Evolutionary conservation across 2,888 invertebrate species (phyloP).

Genomic region (Melinaea marsaeus): DNA sequence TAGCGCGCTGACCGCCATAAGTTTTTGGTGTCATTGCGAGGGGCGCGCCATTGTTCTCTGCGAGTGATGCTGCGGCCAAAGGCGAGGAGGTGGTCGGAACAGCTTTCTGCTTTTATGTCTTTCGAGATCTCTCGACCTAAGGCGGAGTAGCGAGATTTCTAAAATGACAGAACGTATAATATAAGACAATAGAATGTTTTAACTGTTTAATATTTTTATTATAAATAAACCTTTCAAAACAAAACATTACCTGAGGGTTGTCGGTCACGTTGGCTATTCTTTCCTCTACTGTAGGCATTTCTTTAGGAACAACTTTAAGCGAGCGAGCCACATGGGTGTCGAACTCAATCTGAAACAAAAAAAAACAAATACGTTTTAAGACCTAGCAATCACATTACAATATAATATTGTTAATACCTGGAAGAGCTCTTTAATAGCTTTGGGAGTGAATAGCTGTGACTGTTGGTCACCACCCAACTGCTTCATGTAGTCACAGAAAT

Average conservation of each 20-base stretch:
- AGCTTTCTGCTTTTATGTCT: constrained; percentile 70
- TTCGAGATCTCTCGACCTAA: constrained; percentile 64
- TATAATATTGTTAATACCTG: constrained; percentile 47
- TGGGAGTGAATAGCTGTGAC: constrained; percentile 68
- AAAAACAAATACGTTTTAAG: not conserved
- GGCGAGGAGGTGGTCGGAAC: constrained; percentile 52
- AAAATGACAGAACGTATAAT: constrained; percentile 10
- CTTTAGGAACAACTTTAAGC: constrained; percentile 73
- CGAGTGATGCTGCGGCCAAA: constrained; percentile 72
- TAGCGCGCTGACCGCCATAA: constrained; percentile 77
- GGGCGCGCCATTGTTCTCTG: constrained; percentile 66
- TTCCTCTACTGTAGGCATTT: constrained; percentile 78
- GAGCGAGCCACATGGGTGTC: constrained; percentile 76
- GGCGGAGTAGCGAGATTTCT: constrained; percentile 54
- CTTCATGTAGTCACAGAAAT: constrained; percentile 72
- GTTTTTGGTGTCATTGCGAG: constrained; percentile 68
- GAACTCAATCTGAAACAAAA: constrained; percentile 72
- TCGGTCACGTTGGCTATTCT: constrained; percentile 72
- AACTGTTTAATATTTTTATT: not conserved
- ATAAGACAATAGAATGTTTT: not conserved
- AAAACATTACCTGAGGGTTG: constrained; percentile 42
- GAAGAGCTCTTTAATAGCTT: constrained; percentile 71
- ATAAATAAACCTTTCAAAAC: constrained; percentile 48
- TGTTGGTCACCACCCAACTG: constrained; percentile 71
- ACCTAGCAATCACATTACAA: not conserved